Percentiles rank a stretch among this genome's conserved stretches.
These are phyloP conservation scores for Drosophila santomea DNA, from an alignment of 1,140 invertebrate species.

Conservation along the genomic window DNA sequence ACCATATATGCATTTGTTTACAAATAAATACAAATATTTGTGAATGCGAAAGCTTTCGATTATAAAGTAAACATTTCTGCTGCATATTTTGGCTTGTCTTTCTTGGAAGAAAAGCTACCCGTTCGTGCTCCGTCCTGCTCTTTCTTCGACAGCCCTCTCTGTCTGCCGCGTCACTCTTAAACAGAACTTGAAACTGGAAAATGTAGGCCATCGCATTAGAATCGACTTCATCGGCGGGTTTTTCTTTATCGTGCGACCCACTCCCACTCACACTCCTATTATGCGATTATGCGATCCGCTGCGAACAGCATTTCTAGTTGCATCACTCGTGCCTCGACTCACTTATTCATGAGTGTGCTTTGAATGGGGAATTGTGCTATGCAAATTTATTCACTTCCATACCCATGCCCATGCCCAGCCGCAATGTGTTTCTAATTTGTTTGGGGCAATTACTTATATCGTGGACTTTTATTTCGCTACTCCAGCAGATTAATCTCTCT, in stretches of 20 bases:
- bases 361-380: constrained; percentile 18
- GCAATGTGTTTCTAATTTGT: constrained; percentile 21
- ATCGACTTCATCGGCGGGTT: constrained; percentile 12
- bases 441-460: constrained; percentile 10
- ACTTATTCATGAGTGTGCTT: constrained; percentile 25
- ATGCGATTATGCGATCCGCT: constrained; percentile 11
- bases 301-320: constrained; percentile 16
- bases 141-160: background rate
- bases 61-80: constrained; percentile 5
- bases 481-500: background rate
- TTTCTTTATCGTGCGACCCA: constrained; percentile 19
- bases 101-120: constrained; percentile 28
- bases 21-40: no score
- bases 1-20: no score
- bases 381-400: constrained; percentile 32
- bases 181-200: constrained; percentile 38
- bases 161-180: background rate
- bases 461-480: background rate
- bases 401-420: background rate
- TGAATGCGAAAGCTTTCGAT: background rate
- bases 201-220: constrained; percentile 41
- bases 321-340: constrained; percentile 21
- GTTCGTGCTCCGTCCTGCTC: background rate
- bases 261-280: background rate
- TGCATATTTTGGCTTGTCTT: constrained; percentile 21